Evolutionary conservation across 2,888 invertebrate species (phyloP).

Genomic region (Operophtera brumata): DNA sequence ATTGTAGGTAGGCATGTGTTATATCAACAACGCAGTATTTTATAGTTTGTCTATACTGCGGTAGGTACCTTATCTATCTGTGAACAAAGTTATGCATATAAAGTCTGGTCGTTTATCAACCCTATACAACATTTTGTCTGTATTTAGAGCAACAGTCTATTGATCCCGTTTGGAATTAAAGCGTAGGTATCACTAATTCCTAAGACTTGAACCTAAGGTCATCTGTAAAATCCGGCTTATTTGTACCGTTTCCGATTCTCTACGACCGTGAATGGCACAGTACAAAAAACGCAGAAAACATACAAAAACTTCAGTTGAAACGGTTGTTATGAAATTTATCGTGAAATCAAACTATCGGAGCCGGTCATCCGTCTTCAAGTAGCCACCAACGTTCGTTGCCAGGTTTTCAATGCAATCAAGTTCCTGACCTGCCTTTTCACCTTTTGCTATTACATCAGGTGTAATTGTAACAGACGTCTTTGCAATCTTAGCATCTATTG

Average conservation of each 20-base stretch:
- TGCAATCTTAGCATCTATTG: not conserved
- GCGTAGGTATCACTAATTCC: conserved; percentile 8
- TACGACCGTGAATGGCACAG: conserved; percentile 36
- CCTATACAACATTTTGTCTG: too few relatives aligned
- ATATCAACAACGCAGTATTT: not conserved
- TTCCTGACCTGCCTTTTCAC: conserved; percentile 9
- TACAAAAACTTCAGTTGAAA: conserved; percentile 36
- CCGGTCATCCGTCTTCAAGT: conserved; percentile 30
- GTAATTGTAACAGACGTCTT: not conserved
- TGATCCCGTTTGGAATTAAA: conserved; percentile 7
- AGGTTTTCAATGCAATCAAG: conserved; percentile 12
- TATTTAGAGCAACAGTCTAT: not conserved
- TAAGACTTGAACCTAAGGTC: conserved; percentile 30
- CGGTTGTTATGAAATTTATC: conserved; percentile 58
- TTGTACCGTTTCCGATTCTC: conserved; percentile 32
- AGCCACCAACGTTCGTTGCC: conserved; percentile 8
- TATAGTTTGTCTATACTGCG: not conserved
- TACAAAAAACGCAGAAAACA: conserved; percentile 33
- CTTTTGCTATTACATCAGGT: not conserved
- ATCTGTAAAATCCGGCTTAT: conserved; percentile 26
- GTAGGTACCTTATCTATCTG: too few relatives aligned
- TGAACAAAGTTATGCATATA: too few relatives aligned
- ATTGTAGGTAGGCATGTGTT: not conserved
- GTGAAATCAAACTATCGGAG: conserved; percentile 51
- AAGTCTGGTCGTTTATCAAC: too few relatives aligned